Conservation (phyloP, 2,113 vertebrate species). For the Haplotaxodon microlepis region DNA sequence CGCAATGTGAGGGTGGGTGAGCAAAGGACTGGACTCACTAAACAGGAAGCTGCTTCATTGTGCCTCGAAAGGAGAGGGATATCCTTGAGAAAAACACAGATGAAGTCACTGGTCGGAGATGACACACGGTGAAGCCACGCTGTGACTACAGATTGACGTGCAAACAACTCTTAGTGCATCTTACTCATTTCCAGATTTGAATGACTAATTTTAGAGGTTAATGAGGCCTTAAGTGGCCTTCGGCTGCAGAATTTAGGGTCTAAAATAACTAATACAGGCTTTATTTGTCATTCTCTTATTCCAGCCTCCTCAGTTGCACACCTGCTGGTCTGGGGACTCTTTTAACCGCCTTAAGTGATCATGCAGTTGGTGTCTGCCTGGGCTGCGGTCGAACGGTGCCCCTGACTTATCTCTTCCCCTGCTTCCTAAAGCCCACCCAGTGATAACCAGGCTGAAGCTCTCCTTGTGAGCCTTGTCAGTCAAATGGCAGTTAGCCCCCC, state of each 20-base stretch:
- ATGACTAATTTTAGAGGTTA: background rate
- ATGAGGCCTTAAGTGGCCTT: background rate
- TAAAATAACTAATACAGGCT: background rate
- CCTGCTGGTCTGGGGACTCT: background rate
- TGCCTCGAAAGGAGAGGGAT: slow-evolving; percentile 69
- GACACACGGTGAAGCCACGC: background rate
- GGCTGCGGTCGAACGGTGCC: background rate
- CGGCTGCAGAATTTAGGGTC: background rate
- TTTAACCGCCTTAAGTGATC: background rate
- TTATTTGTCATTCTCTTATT: background rate
- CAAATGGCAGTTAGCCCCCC: slow-evolving; percentile 23
- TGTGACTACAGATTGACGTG: slow-evolving; percentile 20
- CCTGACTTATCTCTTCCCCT: background rate
- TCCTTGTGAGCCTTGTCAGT: background rate
- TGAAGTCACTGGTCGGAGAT: slow-evolving; percentile 60
- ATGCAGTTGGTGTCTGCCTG: background rate
- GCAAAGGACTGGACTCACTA: slow-evolving; percentile 43
- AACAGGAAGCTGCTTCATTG: slow-evolving; percentile 77
- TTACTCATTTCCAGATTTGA: slow-evolving; percentile 2
- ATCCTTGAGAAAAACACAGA: slow-evolving; percentile 72
- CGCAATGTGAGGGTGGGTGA: background rate
- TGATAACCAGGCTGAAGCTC: background rate
- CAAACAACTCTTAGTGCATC: background rate
- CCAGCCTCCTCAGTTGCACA: background rate
- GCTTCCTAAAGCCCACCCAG: slow-evolving; percentile 37